Percentiles rank a stretch among this genome's conserved stretches.
phyloP scores from a whole-genome alignment of 2,888 invertebrate genomes.

The Cremastobaeus sp. region DNA sequence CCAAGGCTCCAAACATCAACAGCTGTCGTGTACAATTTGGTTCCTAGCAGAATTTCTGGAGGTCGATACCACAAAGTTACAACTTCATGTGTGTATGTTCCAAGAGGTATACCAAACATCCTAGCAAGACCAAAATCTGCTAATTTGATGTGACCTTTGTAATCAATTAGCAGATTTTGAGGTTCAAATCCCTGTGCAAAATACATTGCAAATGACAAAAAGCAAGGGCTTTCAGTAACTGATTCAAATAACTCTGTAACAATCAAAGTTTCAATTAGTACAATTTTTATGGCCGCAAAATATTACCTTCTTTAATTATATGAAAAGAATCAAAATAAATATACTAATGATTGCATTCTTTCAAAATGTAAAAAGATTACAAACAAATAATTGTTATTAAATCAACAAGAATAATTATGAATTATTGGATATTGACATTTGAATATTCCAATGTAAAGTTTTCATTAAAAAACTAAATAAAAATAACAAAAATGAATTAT shows the following conservation, averaged over 20 bases:
- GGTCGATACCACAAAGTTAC: slow-evolving; percentile 98
- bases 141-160: slow-evolving; percentile 91
- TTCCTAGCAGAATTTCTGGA: slow-evolving; percentile 95
- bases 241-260: slow-evolving; percentile 86
- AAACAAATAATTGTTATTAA: no score
- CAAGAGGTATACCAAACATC: slow-evolving; percentile 93
- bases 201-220: slow-evolving; percentile 95
- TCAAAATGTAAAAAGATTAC: no score
- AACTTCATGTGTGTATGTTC: slow-evolving; percentile 96
- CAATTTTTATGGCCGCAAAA: no score
- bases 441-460: not conserved
- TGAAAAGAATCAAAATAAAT: no score
- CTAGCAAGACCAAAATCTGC: slow-evolving; percentile 98
- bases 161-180: slow-evolving; percentile 95
- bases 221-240: slow-evolving; percentile 91
- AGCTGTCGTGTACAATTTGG: slow-evolving; percentile 92
- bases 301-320: no score
- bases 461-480: slow-evolving; percentile 6
- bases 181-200: slow-evolving; percentile 95
- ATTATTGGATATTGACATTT: not conserved
- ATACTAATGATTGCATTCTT: no score
- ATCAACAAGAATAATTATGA: not conserved
- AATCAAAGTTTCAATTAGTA: not conserved
- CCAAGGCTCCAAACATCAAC: slow-evolving; percentile 98
- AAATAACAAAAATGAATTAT: not conserved